Evolutionary conservation across 2,113 vertebrate genomes (phyloP).

Genomic region (Corydoras sp.): DNA sequence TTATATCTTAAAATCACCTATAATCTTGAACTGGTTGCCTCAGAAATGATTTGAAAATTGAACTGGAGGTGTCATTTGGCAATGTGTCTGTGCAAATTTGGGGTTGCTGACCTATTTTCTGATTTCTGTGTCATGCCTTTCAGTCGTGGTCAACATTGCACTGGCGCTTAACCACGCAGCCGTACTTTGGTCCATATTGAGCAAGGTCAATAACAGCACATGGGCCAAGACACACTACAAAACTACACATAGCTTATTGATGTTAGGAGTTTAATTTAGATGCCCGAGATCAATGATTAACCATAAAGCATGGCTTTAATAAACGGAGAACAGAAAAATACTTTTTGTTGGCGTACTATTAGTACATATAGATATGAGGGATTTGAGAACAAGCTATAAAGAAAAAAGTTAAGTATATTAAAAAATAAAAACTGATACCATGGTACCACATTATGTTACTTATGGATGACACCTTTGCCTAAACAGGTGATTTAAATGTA

Average conservation of each 20-base stretch:
- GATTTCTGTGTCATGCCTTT: not conserved
- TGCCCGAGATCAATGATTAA: not conserved
- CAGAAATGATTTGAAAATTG: no score
- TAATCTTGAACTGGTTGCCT: no score
- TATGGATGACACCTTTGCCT: no score
- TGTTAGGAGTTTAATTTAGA: not conserved
- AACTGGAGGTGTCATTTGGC: not conserved
- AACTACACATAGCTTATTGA: not conserved
- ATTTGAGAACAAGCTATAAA: no score
- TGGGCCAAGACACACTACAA: not conserved
- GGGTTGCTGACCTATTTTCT: not conserved
- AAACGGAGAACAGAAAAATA: not conserved
- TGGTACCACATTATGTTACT: no score
- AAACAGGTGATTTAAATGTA: no score
- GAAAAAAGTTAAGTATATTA: no score
- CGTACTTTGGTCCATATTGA: slow-evolving; percentile 1
- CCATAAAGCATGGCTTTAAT: not conserved
- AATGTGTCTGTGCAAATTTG: not conserved
- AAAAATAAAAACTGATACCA: no score
- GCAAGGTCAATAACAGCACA: not conserved
- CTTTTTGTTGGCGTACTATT: not conserved
- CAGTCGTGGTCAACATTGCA: not conserved
- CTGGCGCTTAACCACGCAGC: not conserved
- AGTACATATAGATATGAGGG: not conserved
- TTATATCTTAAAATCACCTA: no score